These are phyloP conservation scores for Ostrea denselamellosa DNA, from an alignment of 1,140 invertebrate species.

Conservation along the genomic window DNA sequence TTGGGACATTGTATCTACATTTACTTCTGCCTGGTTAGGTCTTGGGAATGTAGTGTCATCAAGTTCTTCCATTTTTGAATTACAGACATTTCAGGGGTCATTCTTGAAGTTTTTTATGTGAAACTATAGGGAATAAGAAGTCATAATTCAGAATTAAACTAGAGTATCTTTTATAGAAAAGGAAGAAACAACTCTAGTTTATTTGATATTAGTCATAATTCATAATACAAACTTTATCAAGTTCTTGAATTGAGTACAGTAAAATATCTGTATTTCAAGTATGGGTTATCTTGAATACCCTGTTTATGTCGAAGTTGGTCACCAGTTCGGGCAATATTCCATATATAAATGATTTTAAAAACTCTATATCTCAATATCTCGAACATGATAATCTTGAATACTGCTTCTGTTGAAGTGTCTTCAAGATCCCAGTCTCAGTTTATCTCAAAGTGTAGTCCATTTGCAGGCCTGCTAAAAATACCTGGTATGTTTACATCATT, in stretches of 20 bases:
- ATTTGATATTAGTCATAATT: not conserved
- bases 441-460: too few relatives aligned
- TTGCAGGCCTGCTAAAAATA: too few relatives aligned
- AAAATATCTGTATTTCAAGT: too few relatives aligned
- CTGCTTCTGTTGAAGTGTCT: too few relatives aligned
- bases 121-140: constrained; percentile 3
- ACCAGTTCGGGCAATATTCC: too few relatives aligned
- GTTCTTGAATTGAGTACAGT: not conserved
- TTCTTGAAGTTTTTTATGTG: not conserved
- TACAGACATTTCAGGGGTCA: not conserved
- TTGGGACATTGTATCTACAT: not conserved
- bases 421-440: too few relatives aligned
- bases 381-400: too few relatives aligned
- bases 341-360: too few relatives aligned
- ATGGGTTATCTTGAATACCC: too few relatives aligned
- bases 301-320: too few relatives aligned
- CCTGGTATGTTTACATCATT: too few relatives aligned
- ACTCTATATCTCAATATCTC: too few relatives aligned
- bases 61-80: not conserved
- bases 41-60: not conserved
- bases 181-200: not conserved
- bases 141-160: not conserved
- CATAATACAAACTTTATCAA: not conserved
- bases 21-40: not conserved
- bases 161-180: not conserved